These are phyloP conservation scores for Euleptes europaea DNA, from an alignment of 2,113 vertebrate species.

Conservation along the genomic window DNA sequence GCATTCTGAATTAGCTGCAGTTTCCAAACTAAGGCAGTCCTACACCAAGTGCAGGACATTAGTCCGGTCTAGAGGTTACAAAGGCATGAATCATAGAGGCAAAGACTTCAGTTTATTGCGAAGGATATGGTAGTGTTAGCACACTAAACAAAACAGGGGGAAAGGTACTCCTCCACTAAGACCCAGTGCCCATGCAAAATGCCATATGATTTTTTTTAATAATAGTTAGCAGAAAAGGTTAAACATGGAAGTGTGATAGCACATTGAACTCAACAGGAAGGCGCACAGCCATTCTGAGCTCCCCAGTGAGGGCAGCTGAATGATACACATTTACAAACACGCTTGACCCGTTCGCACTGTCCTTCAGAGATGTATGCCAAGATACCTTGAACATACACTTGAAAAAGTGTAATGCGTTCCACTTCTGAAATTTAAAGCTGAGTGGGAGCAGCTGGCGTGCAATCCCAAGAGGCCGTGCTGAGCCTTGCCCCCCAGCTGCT, in stretches of 20 bases:
- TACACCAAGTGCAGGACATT: not conserved
- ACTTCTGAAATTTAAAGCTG: not conserved
- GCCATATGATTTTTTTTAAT: not conserved
- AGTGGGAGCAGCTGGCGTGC: not conserved
- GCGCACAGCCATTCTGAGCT: not conserved
- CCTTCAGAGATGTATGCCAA: too few species aligned
- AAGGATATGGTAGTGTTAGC: not conserved
- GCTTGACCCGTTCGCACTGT: too few species aligned
- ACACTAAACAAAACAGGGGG: not conserved
- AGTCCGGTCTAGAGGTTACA: not conserved
- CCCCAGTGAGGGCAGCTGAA: not conserved
- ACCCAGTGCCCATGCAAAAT: not conserved
- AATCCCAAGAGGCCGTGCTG: not conserved
- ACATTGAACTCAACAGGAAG: not conserved
- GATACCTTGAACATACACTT: not conserved
- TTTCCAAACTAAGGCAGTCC: not conserved
- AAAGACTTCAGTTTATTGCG: not conserved
- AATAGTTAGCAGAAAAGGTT: too few species aligned
- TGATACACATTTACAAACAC: not conserved
- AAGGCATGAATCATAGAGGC: not conserved
- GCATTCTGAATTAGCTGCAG: too few species aligned
- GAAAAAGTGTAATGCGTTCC: too few species aligned
- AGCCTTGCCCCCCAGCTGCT: not conserved
- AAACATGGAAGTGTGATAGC: not conserved
- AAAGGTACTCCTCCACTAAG: not conserved